Conservation (phyloP, 1,140 invertebrate genomes). For the Drosophila varians region DNA sequence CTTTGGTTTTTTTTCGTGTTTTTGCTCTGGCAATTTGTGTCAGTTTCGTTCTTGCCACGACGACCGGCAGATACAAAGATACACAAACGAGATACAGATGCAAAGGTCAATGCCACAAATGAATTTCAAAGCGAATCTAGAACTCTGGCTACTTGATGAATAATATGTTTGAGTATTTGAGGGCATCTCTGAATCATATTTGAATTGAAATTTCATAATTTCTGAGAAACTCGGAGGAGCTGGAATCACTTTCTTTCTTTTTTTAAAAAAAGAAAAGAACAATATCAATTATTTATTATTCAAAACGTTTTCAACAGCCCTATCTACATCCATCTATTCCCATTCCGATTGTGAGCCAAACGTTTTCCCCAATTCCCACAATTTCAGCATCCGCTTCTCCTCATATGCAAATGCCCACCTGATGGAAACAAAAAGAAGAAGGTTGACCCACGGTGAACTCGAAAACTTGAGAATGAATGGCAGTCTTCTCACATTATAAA, state of each 20-base stretch:
- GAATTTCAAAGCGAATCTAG: conserved; percentile 36
- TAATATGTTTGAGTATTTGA: conserved; percentile 10
- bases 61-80: conserved; percentile 17
- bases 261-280: not conserved
- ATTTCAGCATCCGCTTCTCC: conserved; percentile 38
- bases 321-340: conserved; percentile 3
- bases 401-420: conserved; percentile 48
- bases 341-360: conserved; percentile 20
- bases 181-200: conserved; percentile 15
- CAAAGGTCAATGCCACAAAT: conserved; percentile 59
- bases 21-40: conserved; percentile 32
- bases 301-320: not conserved
- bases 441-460: conserved; percentile 43
- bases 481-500: conserved; percentile 43
- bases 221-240: conserved; percentile 4
- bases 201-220: conserved; percentile 47
- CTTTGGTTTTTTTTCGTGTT: conserved; percentile 21
- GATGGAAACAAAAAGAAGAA: conserved; percentile 13
- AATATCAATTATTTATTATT: not conserved
- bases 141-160: conserved; percentile 6
- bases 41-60: conserved; percentile 25
- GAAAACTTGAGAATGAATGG: conserved; percentile 22
- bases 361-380: conserved; percentile 37
- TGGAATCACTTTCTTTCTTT: not conserved
- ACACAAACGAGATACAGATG: conserved; percentile 4